Evolutionary conservation across 2,797 vertebrate genomes (phyloP), one percentile per base, ranked within the genome.

Genomic region (Echeneis naucrates): DNA sequence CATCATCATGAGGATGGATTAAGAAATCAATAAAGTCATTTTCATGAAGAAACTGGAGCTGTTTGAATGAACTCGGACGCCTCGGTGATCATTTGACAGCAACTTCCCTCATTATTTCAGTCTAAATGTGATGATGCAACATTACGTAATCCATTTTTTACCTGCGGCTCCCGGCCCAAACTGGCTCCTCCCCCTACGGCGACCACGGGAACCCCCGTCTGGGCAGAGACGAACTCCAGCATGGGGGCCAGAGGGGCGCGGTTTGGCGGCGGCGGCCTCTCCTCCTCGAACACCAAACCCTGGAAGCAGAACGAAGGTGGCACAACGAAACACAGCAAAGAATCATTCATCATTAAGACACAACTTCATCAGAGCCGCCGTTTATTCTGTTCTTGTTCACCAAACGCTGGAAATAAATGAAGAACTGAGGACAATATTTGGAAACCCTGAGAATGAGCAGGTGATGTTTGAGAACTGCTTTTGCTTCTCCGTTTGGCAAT

Each of bases 241-340:
- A 98, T 96, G 35, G 97, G 97, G 42, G 97, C 97, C 59, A 98
- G 93, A 0, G 96, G 93, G 48, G 94, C 94, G 0, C 89, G 89
- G 71, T 93, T 93, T 0, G 93, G 93, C 0, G 93, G 94, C 0
- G 92, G 93, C 2, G 94, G 93, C 13, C 92, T 88, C 83, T 98
- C 96, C 75, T 98, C 96, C 92, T 98, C 97, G 78, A 98, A 98
- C 81, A 98, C 97, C 32, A 98, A 93, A 51, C 97, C 97, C 87
- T 93, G 79, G 4, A 65, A 53, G 53, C 5, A 8, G 74, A 68
- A 79, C 11, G 77, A 64, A 63, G 50, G 26, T 58, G 16, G 4
- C 35, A 21, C n/a, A 12, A 1, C 45, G 35, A 77, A 32, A 64
- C 24, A 11, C n/a, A n/a, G n/a, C n/a, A n/a, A n/a, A n/a, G n/a